A percentile compares a stretch with the other conserved stretches of the same genome.
Evolutionary conservation across 2,797 vertebrate species (phyloP).

Genomic region (Adelosebastes latens): DNA sequence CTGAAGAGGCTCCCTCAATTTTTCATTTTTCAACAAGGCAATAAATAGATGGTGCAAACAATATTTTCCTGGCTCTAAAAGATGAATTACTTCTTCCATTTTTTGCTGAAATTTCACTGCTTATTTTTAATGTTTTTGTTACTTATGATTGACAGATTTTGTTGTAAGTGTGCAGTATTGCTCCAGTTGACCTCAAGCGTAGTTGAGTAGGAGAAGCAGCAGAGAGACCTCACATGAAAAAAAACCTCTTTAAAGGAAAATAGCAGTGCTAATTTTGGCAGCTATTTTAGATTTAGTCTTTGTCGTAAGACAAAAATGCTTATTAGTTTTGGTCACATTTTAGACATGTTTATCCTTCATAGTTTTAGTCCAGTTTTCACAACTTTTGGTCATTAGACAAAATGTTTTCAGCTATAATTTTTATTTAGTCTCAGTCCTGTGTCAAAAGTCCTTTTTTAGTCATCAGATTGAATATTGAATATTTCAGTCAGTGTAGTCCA

Average conservation of each 20-base stretch:
- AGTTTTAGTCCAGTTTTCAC: too few relatives aligned
- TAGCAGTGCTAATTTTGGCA: too few relatives aligned
- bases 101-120: background rate
- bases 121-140: constrained; percentile 5
- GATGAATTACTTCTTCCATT: background rate
- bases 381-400: too few relatives aligned
- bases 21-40: background rate
- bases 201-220: background rate
- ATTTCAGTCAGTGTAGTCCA: too few relatives aligned
- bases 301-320: too few relatives aligned
- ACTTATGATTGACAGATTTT: background rate
- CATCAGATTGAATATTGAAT: too few relatives aligned
- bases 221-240: background rate
- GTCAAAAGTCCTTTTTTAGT: too few relatives aligned
- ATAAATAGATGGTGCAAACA: background rate
- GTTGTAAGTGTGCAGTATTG: background rate
- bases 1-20: background rate
- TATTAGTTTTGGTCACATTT: too few relatives aligned
- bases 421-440: too few relatives aligned
- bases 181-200: background rate
- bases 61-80: background rate
- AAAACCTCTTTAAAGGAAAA: background rate
- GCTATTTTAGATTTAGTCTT: too few relatives aligned
- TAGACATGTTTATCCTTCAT: too few relatives aligned
- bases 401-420: too few relatives aligned